Percentiles rank a stretch among this genome's conserved stretches.
phyloP scores from a whole-genome alignment of 2,888 invertebrate species.

The Buathra laborator region DNA sequence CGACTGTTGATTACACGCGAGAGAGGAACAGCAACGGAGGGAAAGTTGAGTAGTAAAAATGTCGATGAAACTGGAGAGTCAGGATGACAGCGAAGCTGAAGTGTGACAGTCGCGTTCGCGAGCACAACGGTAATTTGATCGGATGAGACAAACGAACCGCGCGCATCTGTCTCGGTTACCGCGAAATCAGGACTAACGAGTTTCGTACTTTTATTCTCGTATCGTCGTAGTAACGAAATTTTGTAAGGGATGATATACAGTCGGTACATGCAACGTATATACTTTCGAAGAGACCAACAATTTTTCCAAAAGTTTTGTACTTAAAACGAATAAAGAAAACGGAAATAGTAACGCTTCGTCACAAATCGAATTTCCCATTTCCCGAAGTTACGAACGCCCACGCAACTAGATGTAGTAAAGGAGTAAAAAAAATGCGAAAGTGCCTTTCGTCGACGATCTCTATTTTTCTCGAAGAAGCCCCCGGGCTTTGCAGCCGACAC shows the following conservation, averaged over 20 bases:
- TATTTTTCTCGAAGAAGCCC: constrained; percentile 54
- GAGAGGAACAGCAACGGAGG: background rate
- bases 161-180: constrained; percentile 10
- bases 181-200: constrained; percentile 25
- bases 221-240: background rate
- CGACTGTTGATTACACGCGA: constrained; percentile 29
- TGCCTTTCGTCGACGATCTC: constrained; percentile 27
- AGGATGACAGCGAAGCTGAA: constrained; percentile 40
- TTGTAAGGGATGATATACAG: too few relatives aligned
- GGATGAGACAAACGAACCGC: constrained; percentile 43
- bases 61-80: constrained; percentile 51
- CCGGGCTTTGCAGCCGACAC: constrained; percentile 39
- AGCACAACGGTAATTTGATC: constrained; percentile 48
- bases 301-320: background rate
- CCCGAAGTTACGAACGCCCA: constrained; percentile 11
- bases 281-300: constrained; percentile 13
- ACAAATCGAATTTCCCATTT: constrained; percentile 47
- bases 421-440: constrained; percentile 34
- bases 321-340: background rate
- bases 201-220: background rate
- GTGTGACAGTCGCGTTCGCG: constrained; percentile 22
- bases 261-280: background rate
- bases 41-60: constrained; percentile 28
- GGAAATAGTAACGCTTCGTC: background rate
- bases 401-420: background rate